These are phyloP conservation scores for Coregonus suidteri DNA, from an alignment of 2,797 vertebrate genomes.

Conservation along the genomic window DNA sequence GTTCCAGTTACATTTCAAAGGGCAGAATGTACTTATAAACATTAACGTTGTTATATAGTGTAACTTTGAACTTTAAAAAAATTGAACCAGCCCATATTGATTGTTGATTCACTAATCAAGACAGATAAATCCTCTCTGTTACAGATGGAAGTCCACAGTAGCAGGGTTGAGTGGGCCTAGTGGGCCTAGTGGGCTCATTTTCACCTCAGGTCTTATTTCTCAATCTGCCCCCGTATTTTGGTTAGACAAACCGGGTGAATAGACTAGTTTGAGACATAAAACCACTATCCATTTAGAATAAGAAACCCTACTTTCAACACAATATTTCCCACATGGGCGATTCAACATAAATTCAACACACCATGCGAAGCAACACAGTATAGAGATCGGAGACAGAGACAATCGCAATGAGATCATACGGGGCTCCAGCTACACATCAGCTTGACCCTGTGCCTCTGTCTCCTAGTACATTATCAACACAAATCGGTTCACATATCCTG, in stretches of 20 bases:
- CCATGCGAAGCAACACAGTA: neutral
- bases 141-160: neutral
- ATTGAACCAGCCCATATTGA: too few species aligned
- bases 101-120: neutral
- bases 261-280: neutral
- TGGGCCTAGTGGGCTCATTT: neutral
- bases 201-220: neutral
- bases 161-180: neutral
- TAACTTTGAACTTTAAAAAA: neutral
- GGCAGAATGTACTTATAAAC: slow-evolving; percentile 5
- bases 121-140: neutral
- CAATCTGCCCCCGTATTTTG: neutral
- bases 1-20: slow-evolving; percentile 32
- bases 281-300: neutral
- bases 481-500: too few species aligned
- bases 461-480: too few species aligned
- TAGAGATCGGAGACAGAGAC: neutral
- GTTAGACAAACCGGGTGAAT: neutral
- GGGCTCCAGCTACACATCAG: neutral
- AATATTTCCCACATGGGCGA: neutral
- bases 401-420: neutral
- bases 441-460: neutral
- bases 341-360: too few species aligned
- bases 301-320: neutral
- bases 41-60: neutral